phyloP scores from a whole-genome alignment of 2,113 vertebrate genomes.

The Picathartes gymnocephalus region DNA sequence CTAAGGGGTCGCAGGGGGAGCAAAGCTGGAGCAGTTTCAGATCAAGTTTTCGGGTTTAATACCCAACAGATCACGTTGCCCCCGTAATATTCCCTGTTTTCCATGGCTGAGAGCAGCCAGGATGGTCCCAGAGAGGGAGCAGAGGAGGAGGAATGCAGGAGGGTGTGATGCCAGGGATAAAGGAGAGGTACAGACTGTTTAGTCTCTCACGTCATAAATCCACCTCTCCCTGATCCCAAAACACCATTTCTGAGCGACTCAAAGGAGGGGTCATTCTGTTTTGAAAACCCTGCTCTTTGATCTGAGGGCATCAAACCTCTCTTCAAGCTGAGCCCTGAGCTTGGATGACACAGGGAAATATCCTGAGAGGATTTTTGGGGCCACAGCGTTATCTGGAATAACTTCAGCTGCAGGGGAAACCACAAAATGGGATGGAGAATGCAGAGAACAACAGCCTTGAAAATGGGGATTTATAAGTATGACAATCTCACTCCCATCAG shows the following conservation, averaged over 20 bases:
- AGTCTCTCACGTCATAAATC: neutral
- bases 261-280: neutral
- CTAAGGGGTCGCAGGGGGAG: neutral
- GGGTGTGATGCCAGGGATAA: neutral
- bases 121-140: neutral
- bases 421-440: rapidly evolving
- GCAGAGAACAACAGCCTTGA: neutral
- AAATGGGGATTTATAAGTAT: neutral
- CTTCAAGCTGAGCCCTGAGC: neutral
- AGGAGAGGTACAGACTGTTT: neutral
- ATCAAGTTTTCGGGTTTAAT: neutral
- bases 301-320: neutral
- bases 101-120: neutral
- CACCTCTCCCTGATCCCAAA: neutral
- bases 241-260: neutral
- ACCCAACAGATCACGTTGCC: neutral
- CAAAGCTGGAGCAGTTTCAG: neutral
- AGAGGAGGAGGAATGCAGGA: neutral
- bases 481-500: neutral
- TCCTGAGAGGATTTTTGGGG: neutral
- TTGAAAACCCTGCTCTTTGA: neutral
- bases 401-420: neutral
- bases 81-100: neutral
- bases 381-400: neutral
- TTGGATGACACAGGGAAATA: neutral